Evolutionary conservation across 2,113 vertebrate species (phyloP).

Genomic region (Noturus placidus): DNA sequence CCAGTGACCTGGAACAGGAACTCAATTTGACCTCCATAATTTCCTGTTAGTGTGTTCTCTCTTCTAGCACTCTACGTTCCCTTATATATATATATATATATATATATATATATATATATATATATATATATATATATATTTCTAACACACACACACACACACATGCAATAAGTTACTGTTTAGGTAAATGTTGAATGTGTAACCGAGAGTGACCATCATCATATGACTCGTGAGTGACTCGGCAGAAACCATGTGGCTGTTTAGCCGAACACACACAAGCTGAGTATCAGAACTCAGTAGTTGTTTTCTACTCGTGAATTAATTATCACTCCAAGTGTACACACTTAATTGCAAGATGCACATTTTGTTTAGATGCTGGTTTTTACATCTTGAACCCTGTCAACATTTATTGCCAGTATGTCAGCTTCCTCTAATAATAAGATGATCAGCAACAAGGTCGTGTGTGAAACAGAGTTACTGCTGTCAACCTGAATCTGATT

Average conservation of each 20-base stretch:
- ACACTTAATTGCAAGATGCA: background rate
- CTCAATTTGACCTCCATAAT: constrained; percentile 34
- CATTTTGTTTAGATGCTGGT: background rate
- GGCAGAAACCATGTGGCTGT: constrained; percentile 24
- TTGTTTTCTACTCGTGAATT: background rate
- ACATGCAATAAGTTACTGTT: constrained; percentile 18
- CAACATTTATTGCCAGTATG: background rate
- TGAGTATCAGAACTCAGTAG: background rate
- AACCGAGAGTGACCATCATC: constrained; percentile 36
- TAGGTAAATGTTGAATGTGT: constrained; percentile 45
- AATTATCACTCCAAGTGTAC: background rate
- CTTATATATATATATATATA: background rate
- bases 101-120: no score
- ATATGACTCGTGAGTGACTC: constrained; percentile 38
- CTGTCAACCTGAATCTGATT: no score
- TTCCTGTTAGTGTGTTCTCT: constrained; percentile 31
- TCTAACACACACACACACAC: background rate
- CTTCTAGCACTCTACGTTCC: background rate
- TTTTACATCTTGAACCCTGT: background rate
- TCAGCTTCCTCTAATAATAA: background rate
- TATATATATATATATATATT: background rate
- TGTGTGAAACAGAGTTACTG: background rate
- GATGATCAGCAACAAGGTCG: background rate
- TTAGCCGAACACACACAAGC: background rate
- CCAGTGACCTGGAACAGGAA: constrained; percentile 36